Base-by-base conservation (phyloP, 1,140 invertebrate genomes). In the Bombus huntii region DNA sequence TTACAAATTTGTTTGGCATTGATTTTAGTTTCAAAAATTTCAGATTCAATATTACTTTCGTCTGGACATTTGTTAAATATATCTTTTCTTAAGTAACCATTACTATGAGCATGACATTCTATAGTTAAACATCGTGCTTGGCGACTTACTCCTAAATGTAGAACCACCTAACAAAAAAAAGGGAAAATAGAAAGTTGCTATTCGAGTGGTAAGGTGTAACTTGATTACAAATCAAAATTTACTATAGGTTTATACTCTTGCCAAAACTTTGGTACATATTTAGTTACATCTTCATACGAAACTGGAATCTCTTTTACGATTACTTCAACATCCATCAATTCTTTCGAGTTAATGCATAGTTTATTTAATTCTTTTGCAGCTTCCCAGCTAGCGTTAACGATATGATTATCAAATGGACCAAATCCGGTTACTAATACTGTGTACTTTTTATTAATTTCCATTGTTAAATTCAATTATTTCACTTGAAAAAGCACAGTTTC, bases 301-400 rank as follows among this genome's bases (percentile, higher is more conserved):
- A 98, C 97, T 12, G 97, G 96, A 87, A 97, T 95, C 94, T 97
- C 96, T 81, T 96, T 85, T 44, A 94, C 94, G 37, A 97, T 94
- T 42, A 98, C 90, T 85, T 96, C 95, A 31, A 97, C 93, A 82
- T 96, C 94, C 37, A 94, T 91, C 81, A 95, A 94, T 15, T 82
- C 88, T 28, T 93, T 74, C 9, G 94, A 88, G 70, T 95, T 88
- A 9, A 93, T 87, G 47, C 95, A 94, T 83, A 97, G 92, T 80
- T 96, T 91, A 92, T 85, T 74, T 39, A 93, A 90, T 86, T 93
- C 83, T 84, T 97, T 96, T 0, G 97, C 97, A 34, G 97, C 96
- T 92, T 97, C 96, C 97, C 97, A 98, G 92, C 97, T 98, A 1
- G 97, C 96, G 92, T 98, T 98, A 18, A 97, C 94, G 39, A 92